Base-by-base conservation (phyloP, 2,888 invertebrate genomes). In the Liopterus haemorrhoidalis region DNA sequence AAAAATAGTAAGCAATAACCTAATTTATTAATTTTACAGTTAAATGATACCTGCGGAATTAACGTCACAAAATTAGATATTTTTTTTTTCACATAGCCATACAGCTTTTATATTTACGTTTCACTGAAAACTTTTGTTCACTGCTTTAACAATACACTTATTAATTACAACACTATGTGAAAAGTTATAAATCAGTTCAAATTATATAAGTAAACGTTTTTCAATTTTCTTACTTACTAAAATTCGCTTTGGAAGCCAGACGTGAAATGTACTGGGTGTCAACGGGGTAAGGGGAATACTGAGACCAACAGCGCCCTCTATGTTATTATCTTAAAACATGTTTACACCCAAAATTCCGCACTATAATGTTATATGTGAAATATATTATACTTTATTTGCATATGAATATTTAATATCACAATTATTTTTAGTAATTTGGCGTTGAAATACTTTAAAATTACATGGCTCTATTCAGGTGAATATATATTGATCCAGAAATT, bases 341-440 rank as follows among this genome's bases (percentile, higher is more conserved):
- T 45, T 38, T 32, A 31, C 38, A 38, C 45, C 45, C 38, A 45
- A 44, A 39, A 24, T 32, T 39, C 33, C 45, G 39, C 45, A 45
- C 38, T 45, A 33, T n/a, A n/a, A n/a, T n/a, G n/a, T n/a, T n/a
- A n/a, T n/a, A n/a, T n/a, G n/a, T n/a, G n/a, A 45, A 45, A 22
- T 45, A 45, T 39, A 45, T 39, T 39, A 39, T 45, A 45, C 45
- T 38, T 32, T 24, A 31, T 39, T 38, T 45, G 39, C 45, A 45
- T 45, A 45, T 58, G 63, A 68, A 66, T 66, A 66, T 65, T 66
- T 63, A 65, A 65, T 67, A 68, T 68, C 68, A 68, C 68, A 68
- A 66, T n/a, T 67, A 57, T 60, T 65, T 65, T 61, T 63, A 61
- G 59, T 58, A 61, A 65, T 66, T 68, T 67, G 67, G 66, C 67